Evolutionary conservation across 1,140 invertebrate species (phyloP).

Genomic region (Orchesella cincta): DNA sequence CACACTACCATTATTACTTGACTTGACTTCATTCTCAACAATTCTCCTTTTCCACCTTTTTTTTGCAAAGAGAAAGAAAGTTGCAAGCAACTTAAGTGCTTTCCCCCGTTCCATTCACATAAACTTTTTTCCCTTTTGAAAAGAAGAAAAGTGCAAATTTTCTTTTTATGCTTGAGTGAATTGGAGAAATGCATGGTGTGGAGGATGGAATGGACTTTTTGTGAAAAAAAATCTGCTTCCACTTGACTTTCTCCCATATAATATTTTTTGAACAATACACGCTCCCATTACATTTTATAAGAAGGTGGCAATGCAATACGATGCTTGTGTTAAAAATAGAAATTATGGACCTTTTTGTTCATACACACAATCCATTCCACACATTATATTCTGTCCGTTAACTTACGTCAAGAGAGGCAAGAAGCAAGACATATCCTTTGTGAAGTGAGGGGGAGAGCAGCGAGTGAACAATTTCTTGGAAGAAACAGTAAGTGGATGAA

Average conservation of each 20-base stretch:
- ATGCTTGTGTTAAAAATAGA: not conserved
- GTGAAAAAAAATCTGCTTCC: too few species aligned
- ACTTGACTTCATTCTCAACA: not conserved
- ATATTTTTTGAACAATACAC: not conserved
- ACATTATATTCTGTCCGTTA: too few species aligned
- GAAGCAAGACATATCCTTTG: too few species aligned
- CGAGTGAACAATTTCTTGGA: too few species aligned
- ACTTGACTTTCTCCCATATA: not conserved
- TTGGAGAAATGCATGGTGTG: not conserved
- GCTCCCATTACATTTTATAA: not conserved
- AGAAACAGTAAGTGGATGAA: too few species aligned
- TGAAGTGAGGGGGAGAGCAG: too few species aligned
- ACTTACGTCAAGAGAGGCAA: too few species aligned
- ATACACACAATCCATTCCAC: not conserved
- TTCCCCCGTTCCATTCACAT: slow-evolving; percentile 19
- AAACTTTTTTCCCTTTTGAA: slow-evolving; percentile 8
- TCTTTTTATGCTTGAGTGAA: slow-evolving; percentile 30
- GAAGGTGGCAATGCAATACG: not conserved
- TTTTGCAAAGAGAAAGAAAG: too few species aligned
- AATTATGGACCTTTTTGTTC: not conserved
- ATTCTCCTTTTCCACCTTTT: not conserved
- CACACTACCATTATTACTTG: not conserved
- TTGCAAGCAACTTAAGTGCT: slow-evolving; percentile 30
- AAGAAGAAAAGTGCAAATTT: slow-evolving; percentile 20
- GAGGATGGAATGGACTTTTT: too few species aligned